A percentile compares a stretch with the other conserved stretches of the same genome.
Conservation (phyloP, 2,797 vertebrate genomes). For the Cryptoprocta ferox region DNA sequence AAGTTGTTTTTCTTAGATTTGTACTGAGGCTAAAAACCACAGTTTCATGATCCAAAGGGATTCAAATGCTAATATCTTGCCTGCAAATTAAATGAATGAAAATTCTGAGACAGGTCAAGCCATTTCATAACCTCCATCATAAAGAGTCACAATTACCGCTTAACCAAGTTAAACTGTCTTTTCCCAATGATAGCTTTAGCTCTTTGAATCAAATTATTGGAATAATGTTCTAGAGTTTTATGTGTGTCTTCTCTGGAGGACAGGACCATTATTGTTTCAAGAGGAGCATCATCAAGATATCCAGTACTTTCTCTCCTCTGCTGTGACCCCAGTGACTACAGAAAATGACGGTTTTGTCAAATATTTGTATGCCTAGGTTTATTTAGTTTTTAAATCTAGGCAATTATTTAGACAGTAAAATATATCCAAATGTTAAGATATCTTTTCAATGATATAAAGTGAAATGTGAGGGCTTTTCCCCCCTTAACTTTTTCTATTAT, state of each 20-base stretch:
- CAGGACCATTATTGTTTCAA: background rate
- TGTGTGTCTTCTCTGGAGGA: background rate
- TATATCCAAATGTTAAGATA: constrained; percentile 6
- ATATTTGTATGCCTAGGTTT: background rate
- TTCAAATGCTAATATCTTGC: background rate
- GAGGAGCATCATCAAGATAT: background rate
- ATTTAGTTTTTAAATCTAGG: background rate
- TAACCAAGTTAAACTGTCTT: constrained; percentile 40
- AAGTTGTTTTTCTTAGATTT: constrained; percentile 10
- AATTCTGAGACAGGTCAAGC: constrained; percentile 23
- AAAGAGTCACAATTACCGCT: background rate
- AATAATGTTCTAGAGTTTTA: background rate
- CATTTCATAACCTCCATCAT: background rate
- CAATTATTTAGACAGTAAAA: constrained; percentile 20
- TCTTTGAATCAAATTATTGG: constrained; percentile 31
- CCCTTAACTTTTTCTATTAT: background rate
- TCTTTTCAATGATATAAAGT: background rate
- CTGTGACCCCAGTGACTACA: background rate
- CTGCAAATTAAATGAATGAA: constrained; percentile 27
- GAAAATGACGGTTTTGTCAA: background rate
- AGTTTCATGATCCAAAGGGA: background rate
- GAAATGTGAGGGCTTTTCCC: background rate
- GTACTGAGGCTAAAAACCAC: background rate
- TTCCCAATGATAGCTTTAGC: background rate
- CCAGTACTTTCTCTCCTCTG: background rate